Conservation (phyloP, 1,140 invertebrate species). For the Heterodera schachtii region DNA sequence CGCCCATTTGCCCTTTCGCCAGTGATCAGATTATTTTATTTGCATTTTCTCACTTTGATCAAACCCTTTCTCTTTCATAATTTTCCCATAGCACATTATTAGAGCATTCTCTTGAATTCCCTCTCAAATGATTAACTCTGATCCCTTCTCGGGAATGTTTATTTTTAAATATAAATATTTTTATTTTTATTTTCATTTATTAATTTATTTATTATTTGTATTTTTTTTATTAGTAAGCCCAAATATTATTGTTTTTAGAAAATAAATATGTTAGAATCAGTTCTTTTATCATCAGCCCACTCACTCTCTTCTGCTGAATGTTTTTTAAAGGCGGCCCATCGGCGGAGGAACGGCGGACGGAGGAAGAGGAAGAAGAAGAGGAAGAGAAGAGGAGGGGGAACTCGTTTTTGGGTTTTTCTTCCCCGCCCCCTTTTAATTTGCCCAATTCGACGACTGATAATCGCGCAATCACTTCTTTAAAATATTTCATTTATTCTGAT, state of each 20-base stretch:
- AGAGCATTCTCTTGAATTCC: no score
- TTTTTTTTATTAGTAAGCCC: neutral
- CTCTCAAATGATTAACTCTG: neutral
- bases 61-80: neutral
- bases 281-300: neutral
- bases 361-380: no score
- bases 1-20: no score
- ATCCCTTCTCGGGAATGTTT: neutral
- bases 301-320: neutral
- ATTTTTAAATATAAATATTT: neutral
- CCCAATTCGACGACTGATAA: neutral
- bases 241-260: neutral
- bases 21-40: neutral
- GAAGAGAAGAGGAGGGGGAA: no score
- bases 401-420: no score
- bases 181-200: neutral
- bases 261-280: neutral
- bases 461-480: neutral
- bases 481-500: neutral
- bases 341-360: no score
- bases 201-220: neutral
- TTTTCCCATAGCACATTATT: neutral
- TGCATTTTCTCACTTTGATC: neutral
- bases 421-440: neutral
- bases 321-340: neutral